phyloP scores from a whole-genome alignment of 2,113 vertebrate genomes.

The Typhlomys cinereus region DNA sequence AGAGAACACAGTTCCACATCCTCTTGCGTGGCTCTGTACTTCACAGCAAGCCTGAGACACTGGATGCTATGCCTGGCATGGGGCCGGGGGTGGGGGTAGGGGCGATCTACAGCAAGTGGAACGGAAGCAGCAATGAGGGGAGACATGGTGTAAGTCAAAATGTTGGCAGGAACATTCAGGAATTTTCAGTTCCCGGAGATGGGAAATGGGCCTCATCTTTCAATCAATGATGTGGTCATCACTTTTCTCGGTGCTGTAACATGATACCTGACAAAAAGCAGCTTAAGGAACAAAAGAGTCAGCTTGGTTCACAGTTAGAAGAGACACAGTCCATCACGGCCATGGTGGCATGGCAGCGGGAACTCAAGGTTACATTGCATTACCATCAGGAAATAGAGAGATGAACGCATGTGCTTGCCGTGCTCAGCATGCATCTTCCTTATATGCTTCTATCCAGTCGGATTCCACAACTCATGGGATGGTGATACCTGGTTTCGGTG shows the following conservation, averaged over 20 bases:
- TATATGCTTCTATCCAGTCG: not conserved
- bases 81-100: too few species aligned
- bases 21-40: not conserved
- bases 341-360: too few species aligned
- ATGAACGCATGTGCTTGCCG: too few species aligned
- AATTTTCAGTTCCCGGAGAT: not conserved
- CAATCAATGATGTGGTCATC: not conserved
- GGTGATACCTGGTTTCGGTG: not conserved
- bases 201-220: not conserved
- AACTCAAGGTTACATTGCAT: not conserved
- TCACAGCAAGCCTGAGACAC: not conserved
- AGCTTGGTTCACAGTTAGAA: not conserved
- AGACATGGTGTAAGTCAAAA: not conserved
- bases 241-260: not conserved
- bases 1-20: constrained; percentile 38
- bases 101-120: not conserved
- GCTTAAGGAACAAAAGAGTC: not conserved
- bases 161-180: not conserved
- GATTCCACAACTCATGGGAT: not conserved
- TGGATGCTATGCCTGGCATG: not conserved
- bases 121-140: not conserved
- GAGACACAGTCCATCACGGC: not conserved
- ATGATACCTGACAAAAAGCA: not conserved
- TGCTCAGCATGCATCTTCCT: too few species aligned
- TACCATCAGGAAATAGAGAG: not conserved